Base-by-base conservation (phyloP, 2,113 vertebrate genomes). In the Cryptomyrus ogoouensis region DNA sequence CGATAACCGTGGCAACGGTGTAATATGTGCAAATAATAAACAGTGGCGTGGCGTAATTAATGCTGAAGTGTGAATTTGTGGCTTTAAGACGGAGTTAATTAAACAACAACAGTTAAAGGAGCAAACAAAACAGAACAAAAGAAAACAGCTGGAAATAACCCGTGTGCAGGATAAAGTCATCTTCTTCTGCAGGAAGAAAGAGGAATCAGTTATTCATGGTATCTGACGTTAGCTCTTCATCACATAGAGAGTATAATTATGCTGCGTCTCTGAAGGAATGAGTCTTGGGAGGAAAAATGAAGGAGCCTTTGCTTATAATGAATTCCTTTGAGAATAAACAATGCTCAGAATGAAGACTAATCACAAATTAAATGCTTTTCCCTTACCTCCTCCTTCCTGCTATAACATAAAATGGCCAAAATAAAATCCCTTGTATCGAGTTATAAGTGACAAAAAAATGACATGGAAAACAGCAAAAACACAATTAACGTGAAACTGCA, bases 191-290 rank as follows among this genome's bases (percentile, higher is more conserved):
- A 74, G 89, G 39, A 88, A 77, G 70, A 91, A 93, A 92, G 92
- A 93, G 92, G 93, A 92, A 93, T 96, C 96, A 96, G 96, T 93
- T 96, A 96, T 96, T 95, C 96, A 93, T 94, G 94, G 92, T 96
- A 95, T 96, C 95, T 96, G 95, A 95, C 95, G 95, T 95, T 95
- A 95, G 94, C 95, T 95, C 95, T 96, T 95, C 95, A 96, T 96
- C 94, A 95, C 94, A 95, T 91, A 93, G 96, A 96, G 96, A 96
- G 94, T 92, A 94, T 93, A 94, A 94, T 96, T 96, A 96, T 96
- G 96, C 96, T 95, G 96, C 95, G 94, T 95, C 95, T 96, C 95
- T 94, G 94, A 94, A 96, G 95, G 94, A 96, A 95, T 93, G 93
- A 94, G 94, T 94, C 92, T 94, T 92, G 92, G 91, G 92, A 91